Evolutionary conservation across 2,888 invertebrate species (phyloP), one percentile per base, ranked within the genome.

Genomic region (Galerucella nymphaeae): DNA sequence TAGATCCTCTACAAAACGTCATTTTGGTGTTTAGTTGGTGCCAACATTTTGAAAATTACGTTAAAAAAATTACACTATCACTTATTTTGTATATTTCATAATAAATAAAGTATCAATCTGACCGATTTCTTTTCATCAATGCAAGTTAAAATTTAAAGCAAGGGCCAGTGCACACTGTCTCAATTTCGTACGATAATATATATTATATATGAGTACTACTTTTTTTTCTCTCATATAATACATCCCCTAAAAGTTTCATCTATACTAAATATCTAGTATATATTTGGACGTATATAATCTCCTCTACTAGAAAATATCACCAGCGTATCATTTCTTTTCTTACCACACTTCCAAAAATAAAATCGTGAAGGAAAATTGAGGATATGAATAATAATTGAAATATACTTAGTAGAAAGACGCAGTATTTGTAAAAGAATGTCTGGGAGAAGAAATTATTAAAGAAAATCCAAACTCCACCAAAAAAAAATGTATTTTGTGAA

Each of bases 271-370:
- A 65, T 50, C 68, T 70, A 71, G 70, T 66, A 65, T 58, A 45
- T 66, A 61, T 71, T 70, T 72, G 73, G 73, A 76, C 74, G 71
- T 74, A 16, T 48, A 70, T 75, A 61, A 61, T 70, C 64, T 59
- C 55, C 64, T 71, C 76, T 76, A 74, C 73, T 67, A 62, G 67
- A 76, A 76, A 76, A 76, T 76, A 74, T 76, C 76, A 76, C 76
- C 30, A 38, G 30, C 30, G 30, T 30, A 30, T 38, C 9, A 38
- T 38, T 38, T 38, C 30, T 38, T 38, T 9, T 48, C 14, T 5
- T 48, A 48, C n/a, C n/a, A n/a, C 48, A n/a, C 6, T 48, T 48
- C n/a, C 8, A 48, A n/a, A 48, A 48, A n/a, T 3, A 14, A n/a
- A 48, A 48, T 38, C 8, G 8, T 38, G 30, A 9, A 38, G 30